Conservation (phyloP, 2,797 vertebrate genomes). For the Pelochelys cantorii region DNA sequence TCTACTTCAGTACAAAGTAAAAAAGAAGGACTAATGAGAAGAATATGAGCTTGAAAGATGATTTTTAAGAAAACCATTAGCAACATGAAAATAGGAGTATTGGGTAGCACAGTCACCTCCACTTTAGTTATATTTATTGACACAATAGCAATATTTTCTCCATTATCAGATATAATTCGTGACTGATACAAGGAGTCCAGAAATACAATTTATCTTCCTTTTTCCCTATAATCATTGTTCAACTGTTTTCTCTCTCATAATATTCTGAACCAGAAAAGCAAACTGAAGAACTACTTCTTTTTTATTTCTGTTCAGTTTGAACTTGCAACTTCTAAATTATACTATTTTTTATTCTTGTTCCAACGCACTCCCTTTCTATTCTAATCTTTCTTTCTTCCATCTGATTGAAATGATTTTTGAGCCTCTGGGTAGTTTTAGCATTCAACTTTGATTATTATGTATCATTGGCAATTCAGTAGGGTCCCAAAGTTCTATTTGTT, state of each 20-base stretch:
- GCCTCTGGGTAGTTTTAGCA: neutral
- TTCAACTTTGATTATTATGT: constrained; percentile 1
- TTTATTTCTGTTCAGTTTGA: constrained; percentile 29
- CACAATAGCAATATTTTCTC: constrained; percentile 26
- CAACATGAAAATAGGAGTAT: constrained; percentile 26
- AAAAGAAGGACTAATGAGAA: constrained; percentile 35
- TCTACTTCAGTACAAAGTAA: constrained; percentile 25
- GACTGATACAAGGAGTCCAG: neutral
- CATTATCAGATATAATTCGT: constrained; percentile 36
- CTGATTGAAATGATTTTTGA: constrained; percentile 23
- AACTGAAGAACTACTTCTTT: neutral
- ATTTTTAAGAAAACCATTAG: constrained; percentile 49
- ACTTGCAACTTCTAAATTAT: neutral
- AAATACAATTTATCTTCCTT: neutral
- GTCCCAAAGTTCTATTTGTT: neutral
- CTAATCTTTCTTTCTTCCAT: constrained; percentile 14
- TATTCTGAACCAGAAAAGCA: constrained; percentile 16
- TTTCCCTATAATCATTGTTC: constrained; percentile 12
- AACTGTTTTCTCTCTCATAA: constrained; percentile 14
- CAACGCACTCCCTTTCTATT: neutral
- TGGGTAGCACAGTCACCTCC: neutral
- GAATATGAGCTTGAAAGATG: constrained; percentile 42
- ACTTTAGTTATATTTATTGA: constrained; percentile 53
- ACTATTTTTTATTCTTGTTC: neutral
- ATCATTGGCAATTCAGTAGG: neutral